Percentiles rank a stretch among this genome's conserved stretches.
Conservation (phyloP, 2,888 invertebrate species). For the Tromatobia lineatoria region DNA sequence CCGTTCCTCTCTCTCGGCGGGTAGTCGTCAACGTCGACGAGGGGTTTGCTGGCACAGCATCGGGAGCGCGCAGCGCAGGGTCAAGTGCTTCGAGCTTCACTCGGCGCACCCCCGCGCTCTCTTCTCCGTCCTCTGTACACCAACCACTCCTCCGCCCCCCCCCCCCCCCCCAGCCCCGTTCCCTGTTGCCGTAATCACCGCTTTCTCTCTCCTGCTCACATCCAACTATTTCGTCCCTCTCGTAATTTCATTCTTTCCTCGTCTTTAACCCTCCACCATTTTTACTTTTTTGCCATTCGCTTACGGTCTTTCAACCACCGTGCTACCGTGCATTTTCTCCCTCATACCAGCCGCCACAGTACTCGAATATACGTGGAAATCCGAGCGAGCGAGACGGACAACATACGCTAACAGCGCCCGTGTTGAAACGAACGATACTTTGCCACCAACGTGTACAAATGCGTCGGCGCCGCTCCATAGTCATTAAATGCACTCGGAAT, state of each 20-base stretch:
- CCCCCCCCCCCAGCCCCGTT: conserved; percentile 58
- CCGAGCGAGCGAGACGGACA: conserved; percentile 13
- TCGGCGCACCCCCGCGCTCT: conserved; percentile 50
- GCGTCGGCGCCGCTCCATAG: conserved; percentile 61
- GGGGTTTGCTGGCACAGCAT: conserved; percentile 80
- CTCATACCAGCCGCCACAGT: conserved; percentile 20
- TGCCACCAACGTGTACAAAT: conserved; percentile 34
- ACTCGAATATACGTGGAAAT: conserved; percentile 36
- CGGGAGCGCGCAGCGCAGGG: conserved; percentile 77
- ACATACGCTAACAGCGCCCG: conserved; percentile 1
- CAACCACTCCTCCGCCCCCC: conserved; percentile 53
- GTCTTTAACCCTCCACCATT: conserved; percentile 32
- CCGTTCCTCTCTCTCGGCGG: conserved; percentile 64
- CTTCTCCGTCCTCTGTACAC: conserved; percentile 51
- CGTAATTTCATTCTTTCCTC: conserved; percentile 60
- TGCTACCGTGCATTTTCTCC: conserved; percentile 16
- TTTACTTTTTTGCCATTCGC: conserved; percentile 33
- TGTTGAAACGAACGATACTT: conserved; percentile 2
- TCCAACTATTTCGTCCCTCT: conserved; percentile 52
- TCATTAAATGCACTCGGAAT: conserved; percentile 77
- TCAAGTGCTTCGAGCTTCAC: conserved; percentile 78
- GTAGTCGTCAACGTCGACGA: conserved; percentile 33
- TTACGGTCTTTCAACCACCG: conserved; percentile 51
- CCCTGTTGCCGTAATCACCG: conserved; percentile 60
- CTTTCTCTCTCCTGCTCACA: conserved; percentile 56